Base-by-base conservation (phyloP, 1,140 invertebrate species). In the Antheraea pernyi region DNA sequence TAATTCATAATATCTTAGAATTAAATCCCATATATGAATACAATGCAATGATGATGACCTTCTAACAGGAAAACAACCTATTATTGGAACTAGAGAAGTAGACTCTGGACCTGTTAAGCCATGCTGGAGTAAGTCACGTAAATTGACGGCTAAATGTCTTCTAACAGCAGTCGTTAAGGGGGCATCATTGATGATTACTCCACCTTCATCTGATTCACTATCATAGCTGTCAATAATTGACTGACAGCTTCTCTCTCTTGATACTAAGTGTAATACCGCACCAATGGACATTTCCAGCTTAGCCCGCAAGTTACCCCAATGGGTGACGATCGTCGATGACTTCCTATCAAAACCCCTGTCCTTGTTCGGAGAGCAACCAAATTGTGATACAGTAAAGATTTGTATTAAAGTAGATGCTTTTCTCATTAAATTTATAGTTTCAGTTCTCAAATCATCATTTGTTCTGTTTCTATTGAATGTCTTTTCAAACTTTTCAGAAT, bases 91-190 rank as follows among this genome's bases (percentile, higher is more conserved):
- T 53, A 99, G 89, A 78, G 96, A 97, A 63, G 95, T 95, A 68
- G 94, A 95, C 79, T 96, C 95, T 18, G 94, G 95, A 78, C 95
- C 90, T 37, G 96, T 95, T 3, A 99, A 92, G 8, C 99, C 99
- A 93, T 99, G 99, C 87, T 99, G 97, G 58, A 99, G 95, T 7
- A 99, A 93, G 88, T 99, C 98, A 75, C 97, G 93, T 66, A 99
- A 94, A 59, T 97, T 96, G 19, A 96, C 94, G 19, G 98, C 96
- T 39, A 99, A 94, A 78, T 99, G 97, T 93, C 98, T 99, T 30
- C 99, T 94, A 5, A 99, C 98, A 59, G 96, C 96, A 59, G 95
- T 95, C 3, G 98, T 98, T 59, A 99, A 80, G 8, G 92, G 92
- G 16, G 89, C 89, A 81, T 93, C 89, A 74, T 90, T 90, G 19